Evolutionary conservation across 2,888 invertebrate species (phyloP).

Genomic region (Limnephilus lunatus): DNA sequence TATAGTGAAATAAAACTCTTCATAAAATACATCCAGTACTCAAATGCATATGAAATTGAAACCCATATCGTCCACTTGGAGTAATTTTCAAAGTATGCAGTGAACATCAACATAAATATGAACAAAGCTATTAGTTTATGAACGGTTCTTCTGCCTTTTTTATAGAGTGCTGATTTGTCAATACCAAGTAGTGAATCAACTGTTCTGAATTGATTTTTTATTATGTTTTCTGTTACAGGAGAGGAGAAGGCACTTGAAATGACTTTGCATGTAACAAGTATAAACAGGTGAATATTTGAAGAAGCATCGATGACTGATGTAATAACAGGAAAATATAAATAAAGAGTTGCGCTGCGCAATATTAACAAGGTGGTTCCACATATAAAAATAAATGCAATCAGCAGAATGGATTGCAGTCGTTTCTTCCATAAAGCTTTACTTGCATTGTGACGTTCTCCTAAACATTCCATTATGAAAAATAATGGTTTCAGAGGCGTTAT

Average conservation of each 20-base stretch:
- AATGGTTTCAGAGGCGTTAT: not conserved
- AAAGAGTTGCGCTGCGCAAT: not conserved
- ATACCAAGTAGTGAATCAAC: not conserved
- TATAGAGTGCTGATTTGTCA: not conserved
- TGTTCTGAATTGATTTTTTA: not conserved
- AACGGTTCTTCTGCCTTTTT: not conserved
- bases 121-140: not conserved
- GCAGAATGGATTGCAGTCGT: not conserved
- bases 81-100: not conserved
- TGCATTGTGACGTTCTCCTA: not conserved
- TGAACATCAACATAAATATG: not conserved
- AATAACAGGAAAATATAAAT: not conserved
- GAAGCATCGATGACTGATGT: not conserved
- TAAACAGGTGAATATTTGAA: not conserved
- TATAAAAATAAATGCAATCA: not conserved
- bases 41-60: not conserved
- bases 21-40: constrained; percentile 18
- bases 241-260: not conserved
- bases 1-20: not conserved
- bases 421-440: not conserved
- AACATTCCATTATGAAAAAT: not conserved
- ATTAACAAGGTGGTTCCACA: not conserved
- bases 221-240: not conserved
- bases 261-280: not conserved
- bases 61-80: not conserved